Conservation (phyloP, 2,888 invertebrate species). For the Sarcophaga rosellei region DNA sequence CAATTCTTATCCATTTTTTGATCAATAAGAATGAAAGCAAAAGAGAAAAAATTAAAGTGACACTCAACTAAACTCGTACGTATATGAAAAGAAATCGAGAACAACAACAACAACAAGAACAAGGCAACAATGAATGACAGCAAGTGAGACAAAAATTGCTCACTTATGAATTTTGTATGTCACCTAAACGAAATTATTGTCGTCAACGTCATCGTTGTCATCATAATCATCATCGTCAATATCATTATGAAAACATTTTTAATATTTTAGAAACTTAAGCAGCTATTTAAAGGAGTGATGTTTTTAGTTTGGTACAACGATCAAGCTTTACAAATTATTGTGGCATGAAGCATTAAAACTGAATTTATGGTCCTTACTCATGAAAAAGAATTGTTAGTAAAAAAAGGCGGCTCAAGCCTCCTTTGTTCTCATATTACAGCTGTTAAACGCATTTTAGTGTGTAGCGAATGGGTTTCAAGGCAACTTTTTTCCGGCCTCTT, state of each 20-base stretch:
- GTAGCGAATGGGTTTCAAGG: too few relatives aligned
- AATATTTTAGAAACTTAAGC: not conserved
- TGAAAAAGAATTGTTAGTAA: too few relatives aligned
- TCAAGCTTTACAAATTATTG: too few relatives aligned
- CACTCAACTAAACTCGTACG: constrained; percentile 23
- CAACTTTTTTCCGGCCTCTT: too few relatives aligned
- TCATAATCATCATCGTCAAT: constrained; percentile 22
- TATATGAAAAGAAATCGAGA: constrained; percentile 27
- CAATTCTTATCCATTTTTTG: constrained; percentile 57
- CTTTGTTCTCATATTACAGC: too few relatives aligned
- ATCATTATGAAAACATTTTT: constrained; percentile 28
- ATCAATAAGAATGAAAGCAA: constrained; percentile 57
- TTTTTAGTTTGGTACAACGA: not conserved
- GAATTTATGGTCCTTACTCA: too few relatives aligned
- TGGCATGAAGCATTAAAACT: too few relatives aligned
- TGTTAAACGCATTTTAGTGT: too few relatives aligned
- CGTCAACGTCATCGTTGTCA: constrained; percentile 15
- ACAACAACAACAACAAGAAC: not conserved
- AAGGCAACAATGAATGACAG: not conserved
- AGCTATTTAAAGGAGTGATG: not conserved
- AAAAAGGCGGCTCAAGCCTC: too few relatives aligned
- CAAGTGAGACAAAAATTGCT: constrained; percentile 57
- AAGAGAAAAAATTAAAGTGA: constrained; percentile 18
- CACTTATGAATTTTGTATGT: constrained; percentile 63
- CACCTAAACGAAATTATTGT: constrained; percentile 59